Conservation (phyloP, 2,797 vertebrate species). For the Falco cherrug region DNA sequence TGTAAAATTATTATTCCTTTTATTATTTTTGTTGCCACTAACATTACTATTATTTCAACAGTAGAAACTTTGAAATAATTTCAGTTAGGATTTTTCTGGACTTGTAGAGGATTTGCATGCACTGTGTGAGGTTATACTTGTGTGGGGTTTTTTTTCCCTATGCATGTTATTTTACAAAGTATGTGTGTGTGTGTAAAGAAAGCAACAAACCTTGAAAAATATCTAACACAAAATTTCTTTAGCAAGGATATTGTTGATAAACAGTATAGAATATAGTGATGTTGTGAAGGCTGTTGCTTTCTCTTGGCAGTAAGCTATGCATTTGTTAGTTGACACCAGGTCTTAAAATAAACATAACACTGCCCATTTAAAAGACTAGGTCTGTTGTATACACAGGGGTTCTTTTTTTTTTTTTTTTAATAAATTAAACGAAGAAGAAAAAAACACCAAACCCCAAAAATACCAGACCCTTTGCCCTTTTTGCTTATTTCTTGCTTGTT, state of each 20-base stretch:
- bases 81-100: neutral
- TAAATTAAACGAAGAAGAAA: neutral
- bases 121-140: neutral
- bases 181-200: neutral
- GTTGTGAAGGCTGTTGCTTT: neutral
- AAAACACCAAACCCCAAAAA: fast-evolving
- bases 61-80: neutral
- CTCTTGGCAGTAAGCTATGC: neutral
- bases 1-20: neutral
- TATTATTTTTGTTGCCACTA: neutral
- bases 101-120: neutral
- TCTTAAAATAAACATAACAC: neutral
- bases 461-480: neutral
- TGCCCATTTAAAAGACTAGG: neutral
- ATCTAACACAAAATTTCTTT: neutral
- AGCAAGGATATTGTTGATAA: neutral
- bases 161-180: neutral
- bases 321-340: neutral
- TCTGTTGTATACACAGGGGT: fast-evolving
- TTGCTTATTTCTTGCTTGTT: neutral
- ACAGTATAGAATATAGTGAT: neutral
- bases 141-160: neutral
- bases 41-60: neutral
- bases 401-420: neutral
- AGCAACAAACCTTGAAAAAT: neutral